These are phyloP conservation scores for Polyommatus icarus DNA, from an alignment of 2,888 invertebrate species.

Conservation along the genomic window DNA sequence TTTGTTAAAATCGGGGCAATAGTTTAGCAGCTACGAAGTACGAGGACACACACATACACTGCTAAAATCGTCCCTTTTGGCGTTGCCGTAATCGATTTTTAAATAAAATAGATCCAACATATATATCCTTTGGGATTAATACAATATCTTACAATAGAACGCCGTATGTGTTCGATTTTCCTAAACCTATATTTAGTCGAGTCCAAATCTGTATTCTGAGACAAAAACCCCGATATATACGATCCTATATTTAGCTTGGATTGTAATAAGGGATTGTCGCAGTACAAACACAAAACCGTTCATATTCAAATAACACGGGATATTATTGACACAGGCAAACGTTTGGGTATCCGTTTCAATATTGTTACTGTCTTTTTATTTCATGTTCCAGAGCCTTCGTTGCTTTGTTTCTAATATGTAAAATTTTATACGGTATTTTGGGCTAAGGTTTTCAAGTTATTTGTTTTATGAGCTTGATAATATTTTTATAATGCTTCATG, in stretches of 20 bases:
- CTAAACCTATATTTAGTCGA: background rate
- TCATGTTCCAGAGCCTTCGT: background rate
- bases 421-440: background rate
- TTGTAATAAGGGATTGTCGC: background rate
- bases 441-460: too few relatives aligned
- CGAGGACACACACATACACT: too few relatives aligned
- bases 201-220: background rate
- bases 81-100: too few relatives aligned
- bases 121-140: too few relatives aligned
- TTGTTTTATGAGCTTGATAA: too few relatives aligned
- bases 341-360: background rate
- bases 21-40: too few relatives aligned
- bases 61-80: too few relatives aligned
- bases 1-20: too few relatives aligned
- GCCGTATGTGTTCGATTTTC: background rate
- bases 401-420: background rate
- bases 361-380: slow-evolving; percentile 4
- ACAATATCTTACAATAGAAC: too few relatives aligned
- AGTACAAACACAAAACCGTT: slow-evolving; percentile 9
- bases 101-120: too few relatives aligned
- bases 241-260: background rate
- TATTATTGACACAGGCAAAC: slow-evolving; percentile 11
- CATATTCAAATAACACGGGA: background rate
- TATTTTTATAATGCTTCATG: too few relatives aligned
- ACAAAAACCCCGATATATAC: background rate